A percentile compares a stretch with the other conserved stretches of the same genome.
Evolutionary conservation across 2,113 vertebrate genomes (phyloP).

Genomic region (Polyodon spathula): DNA sequence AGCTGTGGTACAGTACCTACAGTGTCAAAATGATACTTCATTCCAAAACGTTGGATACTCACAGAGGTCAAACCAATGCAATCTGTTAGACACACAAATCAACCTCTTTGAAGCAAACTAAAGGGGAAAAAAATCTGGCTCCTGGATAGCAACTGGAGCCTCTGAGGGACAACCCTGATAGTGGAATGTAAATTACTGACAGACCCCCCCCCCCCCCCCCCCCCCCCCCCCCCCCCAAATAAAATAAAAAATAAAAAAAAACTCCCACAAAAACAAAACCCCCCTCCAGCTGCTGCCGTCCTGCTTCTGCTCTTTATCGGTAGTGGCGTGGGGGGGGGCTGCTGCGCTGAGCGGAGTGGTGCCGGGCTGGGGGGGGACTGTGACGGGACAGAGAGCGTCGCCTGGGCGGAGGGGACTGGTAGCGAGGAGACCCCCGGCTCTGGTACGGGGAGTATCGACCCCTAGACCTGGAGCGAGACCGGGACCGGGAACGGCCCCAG

Average conservation of each 20-base stretch:
- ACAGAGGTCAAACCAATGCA: too few relatives aligned
- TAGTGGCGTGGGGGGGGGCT: constrained; percentile 63
- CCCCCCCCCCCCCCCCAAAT: too few relatives aligned
- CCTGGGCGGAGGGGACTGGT: constrained; percentile 70
- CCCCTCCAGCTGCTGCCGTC: background rate
- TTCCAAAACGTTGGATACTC: too few relatives aligned
- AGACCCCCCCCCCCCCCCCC: too few relatives aligned
- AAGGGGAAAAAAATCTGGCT: too few relatives aligned
- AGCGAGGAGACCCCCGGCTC: constrained; percentile 70
- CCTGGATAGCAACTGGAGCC: background rate
- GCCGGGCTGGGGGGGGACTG: constrained; percentile 55
- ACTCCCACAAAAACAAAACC: constrained; percentile 11
- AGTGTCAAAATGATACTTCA: too few relatives aligned
- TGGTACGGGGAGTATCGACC: constrained; percentile 78
- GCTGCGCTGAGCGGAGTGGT: constrained; percentile 41
- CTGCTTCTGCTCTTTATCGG: constrained; percentile 36
- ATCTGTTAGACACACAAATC: too few relatives aligned
- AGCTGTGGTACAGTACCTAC: too few relatives aligned
- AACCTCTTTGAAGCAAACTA: too few relatives aligned
- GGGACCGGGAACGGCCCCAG: constrained; percentile 73
- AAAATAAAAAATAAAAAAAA: background rate
- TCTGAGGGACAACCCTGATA: constrained; percentile 12
- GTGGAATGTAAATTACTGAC: constrained; percentile 23
- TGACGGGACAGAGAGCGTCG: constrained; percentile 57
- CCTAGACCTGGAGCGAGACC: constrained; percentile 78